These are phyloP conservation scores for Platyrinchus mystaceus DNA, from an alignment of 2,797 vertebrate genomes.

Conservation along the genomic window DNA sequence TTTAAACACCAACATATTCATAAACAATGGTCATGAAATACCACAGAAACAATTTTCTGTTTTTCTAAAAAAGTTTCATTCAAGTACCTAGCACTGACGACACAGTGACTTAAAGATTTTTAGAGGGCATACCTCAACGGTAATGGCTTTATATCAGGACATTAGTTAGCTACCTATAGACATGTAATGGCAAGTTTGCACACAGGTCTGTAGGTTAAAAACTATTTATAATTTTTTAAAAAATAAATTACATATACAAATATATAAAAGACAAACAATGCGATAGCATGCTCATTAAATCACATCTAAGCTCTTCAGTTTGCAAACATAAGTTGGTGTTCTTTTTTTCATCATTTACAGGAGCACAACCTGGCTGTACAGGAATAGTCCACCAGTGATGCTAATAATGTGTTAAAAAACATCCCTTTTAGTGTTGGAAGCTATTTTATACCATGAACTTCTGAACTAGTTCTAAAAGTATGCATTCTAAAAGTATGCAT, in stretches of 20 bases:
- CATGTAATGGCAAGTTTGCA: neutral
- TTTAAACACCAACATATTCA: neutral
- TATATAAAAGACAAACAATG: neutral
- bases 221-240: neutral
- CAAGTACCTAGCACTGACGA: neutral
- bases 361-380: neutral
- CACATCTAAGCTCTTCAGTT: neutral
- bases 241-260: neutral
- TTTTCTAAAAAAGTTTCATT: neutral
- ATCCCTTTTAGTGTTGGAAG: neutral
- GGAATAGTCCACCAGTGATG: neutral
- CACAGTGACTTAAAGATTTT: neutral
- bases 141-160: neutral
- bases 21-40: neutral
- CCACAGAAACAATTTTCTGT: fast-evolving
- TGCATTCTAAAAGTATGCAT: neutral
- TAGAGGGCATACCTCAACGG: neutral
- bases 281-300: neutral
- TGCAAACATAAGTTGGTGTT: neutral
- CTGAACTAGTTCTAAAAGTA: neutral
- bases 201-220: neutral
- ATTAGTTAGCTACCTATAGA: neutral
- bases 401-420: fast-evolving
- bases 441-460: neutral
- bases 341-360: neutral